Evolutionary conservation across 1,140 invertebrate genomes (phyloP), one percentile per base, ranked within the genome.

Genomic region (Philaenus spumarius): DNA sequence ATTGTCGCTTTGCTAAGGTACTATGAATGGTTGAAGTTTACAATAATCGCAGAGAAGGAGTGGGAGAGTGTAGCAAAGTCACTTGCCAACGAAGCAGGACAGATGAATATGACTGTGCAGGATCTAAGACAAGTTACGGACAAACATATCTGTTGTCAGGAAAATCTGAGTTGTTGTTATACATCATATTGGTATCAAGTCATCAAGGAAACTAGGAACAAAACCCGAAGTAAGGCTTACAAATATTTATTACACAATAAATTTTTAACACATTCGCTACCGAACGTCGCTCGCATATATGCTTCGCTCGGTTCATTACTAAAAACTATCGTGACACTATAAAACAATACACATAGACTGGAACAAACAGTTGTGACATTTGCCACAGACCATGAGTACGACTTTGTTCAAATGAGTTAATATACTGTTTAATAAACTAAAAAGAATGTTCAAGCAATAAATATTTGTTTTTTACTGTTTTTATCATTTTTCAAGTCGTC

Each of bases 1-100:
- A 85, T 97, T 50, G 85, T 97, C 67, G 84, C 94, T 0, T 74
- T 97, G 45, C 73, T 98, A 55, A 78, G 83, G 37, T 89, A 96
- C 74, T 95, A 92, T 73, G 85, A 88, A 64, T 98, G 95, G 95
- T 84, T 85, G 57, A 94, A 93, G 71, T 97, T 97, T 75, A 86
- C 90, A 15, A 89, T 98, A 45, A 79, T 98, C n/a, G 87, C 86
- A 56, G 93, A 97, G 68, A 82, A 86, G 51, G 74, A 80, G 0
- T 91, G 85, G 84, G 78, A 79, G 59, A 86, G 83, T 1, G 90
- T 95, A 3, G 90, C 89, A 0, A 75, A 82, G 51, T 86, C 84
- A 11, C 73, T 95, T 43, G 77, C 82, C 68, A 78, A 84, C 53
- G 80, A 89, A 68, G 89, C 90, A 0, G 12, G 22, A 71, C 76